phyloP scores from a whole-genome alignment of 2,888 invertebrate genomes.

The Drosophila macrospina region DNA sequence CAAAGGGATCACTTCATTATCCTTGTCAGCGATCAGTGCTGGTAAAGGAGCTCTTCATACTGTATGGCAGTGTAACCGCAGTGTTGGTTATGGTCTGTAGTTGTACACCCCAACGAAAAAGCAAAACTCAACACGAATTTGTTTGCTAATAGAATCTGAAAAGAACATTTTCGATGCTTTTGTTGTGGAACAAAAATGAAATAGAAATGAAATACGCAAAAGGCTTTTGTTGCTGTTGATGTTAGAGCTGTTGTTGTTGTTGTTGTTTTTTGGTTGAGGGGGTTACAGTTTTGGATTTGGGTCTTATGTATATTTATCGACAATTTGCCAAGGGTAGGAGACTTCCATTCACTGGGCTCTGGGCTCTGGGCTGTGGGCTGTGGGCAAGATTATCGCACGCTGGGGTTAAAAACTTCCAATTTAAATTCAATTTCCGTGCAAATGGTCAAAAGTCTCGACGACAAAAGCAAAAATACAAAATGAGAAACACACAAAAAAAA shows the following conservation, averaged over 20 bases:
- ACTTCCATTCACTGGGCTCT: not conserved
- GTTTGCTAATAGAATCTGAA: conserved; percentile 80
- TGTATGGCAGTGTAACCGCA: conserved; percentile 41
- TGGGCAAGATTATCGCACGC: conserved; percentile 76
- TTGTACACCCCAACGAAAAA: not conserved
- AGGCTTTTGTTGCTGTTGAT: conserved; percentile 24
- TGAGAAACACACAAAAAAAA: conserved; percentile 46
- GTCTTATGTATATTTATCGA: conserved; percentile 68
- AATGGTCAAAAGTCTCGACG: conserved; percentile 80
- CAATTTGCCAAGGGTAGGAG: conserved; percentile 58
- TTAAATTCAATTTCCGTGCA: conserved; percentile 84
- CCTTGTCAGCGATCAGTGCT: conserved; percentile 46
- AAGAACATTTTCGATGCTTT: conserved; percentile 69
- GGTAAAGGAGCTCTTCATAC: conserved; percentile 23
- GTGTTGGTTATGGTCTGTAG: conserved; percentile 39
- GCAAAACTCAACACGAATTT: conserved; percentile 55
- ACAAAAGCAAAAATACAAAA: conserved; percentile 60
- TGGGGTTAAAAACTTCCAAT: conserved; percentile 83
- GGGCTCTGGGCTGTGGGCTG: conserved; percentile 42
- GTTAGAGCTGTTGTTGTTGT: conserved; percentile 3
- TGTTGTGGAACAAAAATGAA: conserved; percentile 39
- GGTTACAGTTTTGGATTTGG: conserved; percentile 39
- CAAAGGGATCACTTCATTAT: conserved; percentile 56
- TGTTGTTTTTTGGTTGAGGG: conserved; percentile 11
- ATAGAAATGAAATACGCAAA: conserved; percentile 32